Evolutionary conservation across 37 sponge, comb jelly and placozoan species (phyloP).

Genomic region (Geodia barretti): DNA sequence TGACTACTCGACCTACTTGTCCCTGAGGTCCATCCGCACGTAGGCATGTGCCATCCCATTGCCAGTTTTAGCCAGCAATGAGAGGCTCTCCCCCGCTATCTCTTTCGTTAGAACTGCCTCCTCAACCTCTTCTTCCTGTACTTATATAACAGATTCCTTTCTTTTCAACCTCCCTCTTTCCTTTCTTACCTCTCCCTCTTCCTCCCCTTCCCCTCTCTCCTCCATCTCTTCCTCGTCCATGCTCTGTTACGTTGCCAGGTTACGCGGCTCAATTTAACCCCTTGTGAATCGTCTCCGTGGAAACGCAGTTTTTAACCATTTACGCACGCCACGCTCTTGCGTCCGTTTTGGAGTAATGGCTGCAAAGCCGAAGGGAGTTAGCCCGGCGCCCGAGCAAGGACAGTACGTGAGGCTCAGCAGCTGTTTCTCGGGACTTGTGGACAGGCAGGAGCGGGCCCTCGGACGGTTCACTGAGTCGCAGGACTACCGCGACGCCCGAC

Average conservation of each 20-base stretch:
- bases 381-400: not conserved
- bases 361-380: constrained; percentile 1
- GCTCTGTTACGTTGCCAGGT: not conserved
- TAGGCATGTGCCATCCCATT: constrained; percentile 87
- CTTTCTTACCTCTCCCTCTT: not conserved
- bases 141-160: not conserved
- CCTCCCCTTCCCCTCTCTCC: not conserved
- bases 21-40: constrained; percentile 67
- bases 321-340: too few relatives aligned
- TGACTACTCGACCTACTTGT: constrained; percentile 51
- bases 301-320: not conserved
- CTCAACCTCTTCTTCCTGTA: constrained; percentile 4
- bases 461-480: not conserved
- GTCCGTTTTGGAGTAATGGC: too few relatives aligned
- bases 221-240: not conserved
- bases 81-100: constrained; percentile 63
- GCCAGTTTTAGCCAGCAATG: constrained; percentile 82
- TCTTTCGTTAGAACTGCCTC: constrained; percentile 50
- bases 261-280: too few relatives aligned
- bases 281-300: too few relatives aligned
- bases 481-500: constrained; percentile 13
- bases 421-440: constrained; percentile 65
- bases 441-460: constrained; percentile 2
- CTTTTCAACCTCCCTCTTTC: not conserved
- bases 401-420: not conserved